phyloP scores from a whole-genome alignment of 2,888 invertebrate genomes.

The Agapostemon virescens region DNA sequence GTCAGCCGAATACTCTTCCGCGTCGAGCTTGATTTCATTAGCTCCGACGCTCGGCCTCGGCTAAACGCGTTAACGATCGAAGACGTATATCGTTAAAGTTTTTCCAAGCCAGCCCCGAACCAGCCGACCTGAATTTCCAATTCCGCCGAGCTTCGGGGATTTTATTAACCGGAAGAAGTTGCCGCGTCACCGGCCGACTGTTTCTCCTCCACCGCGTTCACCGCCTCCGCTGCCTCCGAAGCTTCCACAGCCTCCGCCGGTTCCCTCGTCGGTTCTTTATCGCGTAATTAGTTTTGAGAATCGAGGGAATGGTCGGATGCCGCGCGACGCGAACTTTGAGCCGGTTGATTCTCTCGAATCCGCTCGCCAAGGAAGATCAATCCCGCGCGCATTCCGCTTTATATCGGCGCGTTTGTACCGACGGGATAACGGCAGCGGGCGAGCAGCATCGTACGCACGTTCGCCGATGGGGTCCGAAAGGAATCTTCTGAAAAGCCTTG shows the following conservation, averaged over 20 bases:
- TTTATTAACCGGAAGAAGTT: constrained; percentile 19
- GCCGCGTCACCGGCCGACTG: constrained; percentile 3
- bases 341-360: neutral
- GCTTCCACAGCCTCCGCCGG: too few relatives aligned
- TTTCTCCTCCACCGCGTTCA: neutral
- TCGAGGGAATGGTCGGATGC: neutral
- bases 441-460: too few relatives aligned
- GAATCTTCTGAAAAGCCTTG: too few relatives aligned
- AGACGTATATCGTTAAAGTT: constrained; percentile 20
- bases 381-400: neutral
- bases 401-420: too few relatives aligned
- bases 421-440: too few relatives aligned
- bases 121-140: constrained; percentile 15
- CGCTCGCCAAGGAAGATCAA: constrained; percentile 15
- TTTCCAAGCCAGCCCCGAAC: constrained; percentile 4
- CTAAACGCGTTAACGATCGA: constrained; percentile 7
- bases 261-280: neutral
- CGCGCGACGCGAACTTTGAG: neutral
- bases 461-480: too few relatives aligned
- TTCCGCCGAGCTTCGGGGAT: neutral
- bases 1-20: neutral
- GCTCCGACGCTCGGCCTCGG: neutral
- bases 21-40: constrained; percentile 9
- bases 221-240: neutral
- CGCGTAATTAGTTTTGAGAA: constrained; percentile 16